A percentile compares a stretch with the other conserved stretches of the same genome.
These are phyloP conservation scores for Macroglossus sobrinus DNA, from an alignment of 2,113 vertebrate species.

Conservation along the genomic window DNA sequence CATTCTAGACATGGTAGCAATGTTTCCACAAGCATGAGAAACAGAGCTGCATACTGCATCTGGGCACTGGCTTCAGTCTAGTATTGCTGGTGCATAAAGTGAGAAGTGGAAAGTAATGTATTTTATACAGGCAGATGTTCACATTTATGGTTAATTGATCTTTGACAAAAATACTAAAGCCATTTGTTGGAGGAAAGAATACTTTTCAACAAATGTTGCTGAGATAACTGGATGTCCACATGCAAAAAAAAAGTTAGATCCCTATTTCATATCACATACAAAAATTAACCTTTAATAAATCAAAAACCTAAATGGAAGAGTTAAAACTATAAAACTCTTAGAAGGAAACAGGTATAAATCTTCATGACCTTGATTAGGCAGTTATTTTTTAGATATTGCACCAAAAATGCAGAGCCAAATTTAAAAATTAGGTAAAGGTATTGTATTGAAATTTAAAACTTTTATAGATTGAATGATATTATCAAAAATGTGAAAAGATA, in stretches of 20 bases:
- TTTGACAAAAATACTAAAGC: neutral
- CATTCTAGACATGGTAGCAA: no score
- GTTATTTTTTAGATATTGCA: neutral
- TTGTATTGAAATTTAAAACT: neutral
- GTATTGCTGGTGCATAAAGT: neutral
- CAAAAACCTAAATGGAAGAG: neutral
- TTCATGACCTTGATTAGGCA: neutral
- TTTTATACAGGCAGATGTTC: neutral
- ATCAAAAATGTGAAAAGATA: neutral
- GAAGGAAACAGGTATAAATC: neutral
- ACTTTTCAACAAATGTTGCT: no score
- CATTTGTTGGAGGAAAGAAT: neutral
- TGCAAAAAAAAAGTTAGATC: no score
- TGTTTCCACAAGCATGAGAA: neutral
- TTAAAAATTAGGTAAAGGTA: neutral
- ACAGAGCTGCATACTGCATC: fast-evolving
- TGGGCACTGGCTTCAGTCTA: neutral
- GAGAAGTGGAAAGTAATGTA: neutral
- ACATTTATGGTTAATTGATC: neutral
- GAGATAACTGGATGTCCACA: no score
- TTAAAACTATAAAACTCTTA: no score
- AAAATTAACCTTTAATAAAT: neutral
- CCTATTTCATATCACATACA: no score
- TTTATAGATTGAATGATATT: neutral
- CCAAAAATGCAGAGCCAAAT: neutral